A percentile compares a stretch with the other conserved stretches of the same genome.
These are phyloP conservation scores for Spinibarbus caldwelli DNA, from an alignment of 2,797 vertebrate species.

Conservation along the genomic window DNA sequence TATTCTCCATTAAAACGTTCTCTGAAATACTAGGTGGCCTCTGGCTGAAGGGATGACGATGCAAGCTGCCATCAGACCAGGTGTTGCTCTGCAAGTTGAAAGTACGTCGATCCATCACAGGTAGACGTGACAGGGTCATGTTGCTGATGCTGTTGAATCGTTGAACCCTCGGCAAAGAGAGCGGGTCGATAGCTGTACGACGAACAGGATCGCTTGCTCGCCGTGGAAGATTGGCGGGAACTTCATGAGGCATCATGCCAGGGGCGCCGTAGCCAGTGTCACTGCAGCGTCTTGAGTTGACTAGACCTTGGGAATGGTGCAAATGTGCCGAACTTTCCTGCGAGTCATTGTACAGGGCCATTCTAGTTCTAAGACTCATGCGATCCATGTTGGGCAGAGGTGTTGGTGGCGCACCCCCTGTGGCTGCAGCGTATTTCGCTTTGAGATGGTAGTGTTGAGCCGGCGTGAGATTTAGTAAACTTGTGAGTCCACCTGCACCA, in stretches of 20 bases:
- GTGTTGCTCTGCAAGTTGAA: slow-evolving; percentile 75
- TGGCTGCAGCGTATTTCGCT: slow-evolving; percentile 93
- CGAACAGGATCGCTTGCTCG: slow-evolving; percentile 93
- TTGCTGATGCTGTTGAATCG: slow-evolving; percentile 91
- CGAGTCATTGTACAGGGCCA: slow-evolving; percentile 86
- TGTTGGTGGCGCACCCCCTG: slow-evolving; percentile 92
- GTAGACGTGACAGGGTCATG: slow-evolving; percentile 75
- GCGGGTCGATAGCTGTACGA: slow-evolving; percentile 75
- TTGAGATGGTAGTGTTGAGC: slow-evolving; percentile 96
- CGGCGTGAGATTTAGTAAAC: slow-evolving; percentile 91
- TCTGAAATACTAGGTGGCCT: slow-evolving; percentile 94
- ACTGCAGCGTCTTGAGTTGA: slow-evolving; percentile 86
- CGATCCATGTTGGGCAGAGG: slow-evolving; percentile 94
- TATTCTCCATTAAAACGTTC: slow-evolving; percentile 88
- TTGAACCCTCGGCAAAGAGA: slow-evolving; percentile 82
- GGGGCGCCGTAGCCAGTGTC: slow-evolving; percentile 79
- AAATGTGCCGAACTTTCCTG: slow-evolving; percentile 74
- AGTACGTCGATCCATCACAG: slow-evolving; percentile 68
- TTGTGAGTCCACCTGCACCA: slow-evolving; percentile 68
- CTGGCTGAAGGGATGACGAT: slow-evolving; percentile 82
- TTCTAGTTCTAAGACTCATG: slow-evolving; percentile 87
- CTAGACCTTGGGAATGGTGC: slow-evolving; percentile 68
- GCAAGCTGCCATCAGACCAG: slow-evolving; percentile 81
- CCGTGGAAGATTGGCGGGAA: slow-evolving; percentile 75
- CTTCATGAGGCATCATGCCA: slow-evolving; percentile 88